Conservation (phyloP, 2,113 vertebrate species). For the Haplotaxodon microlepis region DNA sequence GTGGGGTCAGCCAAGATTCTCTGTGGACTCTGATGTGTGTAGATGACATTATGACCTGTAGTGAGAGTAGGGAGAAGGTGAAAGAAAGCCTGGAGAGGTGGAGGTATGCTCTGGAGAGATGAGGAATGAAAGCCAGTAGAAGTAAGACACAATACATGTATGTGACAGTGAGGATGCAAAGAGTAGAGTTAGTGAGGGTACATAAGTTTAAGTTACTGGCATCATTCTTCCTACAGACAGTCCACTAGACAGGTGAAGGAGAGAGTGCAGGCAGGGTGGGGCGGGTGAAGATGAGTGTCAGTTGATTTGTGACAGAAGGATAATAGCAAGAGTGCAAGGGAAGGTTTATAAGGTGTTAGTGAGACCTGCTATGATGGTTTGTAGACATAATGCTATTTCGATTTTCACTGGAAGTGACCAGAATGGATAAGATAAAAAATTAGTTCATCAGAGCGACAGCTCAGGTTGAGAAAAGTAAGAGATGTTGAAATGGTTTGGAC, state of each 20-base stretch:
- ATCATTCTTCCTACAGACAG: neutral
- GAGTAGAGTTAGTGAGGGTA: neutral
- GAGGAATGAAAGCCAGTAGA: too few relatives aligned
- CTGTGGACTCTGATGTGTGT: neutral
- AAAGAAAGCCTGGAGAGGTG: too few relatives aligned
- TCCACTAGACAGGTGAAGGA: neutral
- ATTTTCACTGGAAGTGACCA: neutral
- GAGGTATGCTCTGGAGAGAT: too few relatives aligned
- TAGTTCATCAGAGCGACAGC: too few relatives aligned
- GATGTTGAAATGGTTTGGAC: neutral
- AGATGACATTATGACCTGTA: neutral
- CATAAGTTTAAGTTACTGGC: accelerated
- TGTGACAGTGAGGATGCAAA: neutral
- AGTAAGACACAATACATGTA: too few relatives aligned
- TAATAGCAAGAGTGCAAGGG: neutral
- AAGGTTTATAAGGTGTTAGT: neutral
- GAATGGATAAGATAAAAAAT: neutral
- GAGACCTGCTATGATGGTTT: neutral
- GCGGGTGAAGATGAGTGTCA: neutral
- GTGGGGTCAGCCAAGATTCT: neutral
- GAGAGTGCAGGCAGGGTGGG: neutral
- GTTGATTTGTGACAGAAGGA: neutral
- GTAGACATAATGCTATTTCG: neutral
- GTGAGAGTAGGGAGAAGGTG: neutral
- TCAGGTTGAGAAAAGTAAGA: too few relatives aligned